Base-by-base conservation (phyloP, 2,888 invertebrate species). In the Augiades crinisus region DNA sequence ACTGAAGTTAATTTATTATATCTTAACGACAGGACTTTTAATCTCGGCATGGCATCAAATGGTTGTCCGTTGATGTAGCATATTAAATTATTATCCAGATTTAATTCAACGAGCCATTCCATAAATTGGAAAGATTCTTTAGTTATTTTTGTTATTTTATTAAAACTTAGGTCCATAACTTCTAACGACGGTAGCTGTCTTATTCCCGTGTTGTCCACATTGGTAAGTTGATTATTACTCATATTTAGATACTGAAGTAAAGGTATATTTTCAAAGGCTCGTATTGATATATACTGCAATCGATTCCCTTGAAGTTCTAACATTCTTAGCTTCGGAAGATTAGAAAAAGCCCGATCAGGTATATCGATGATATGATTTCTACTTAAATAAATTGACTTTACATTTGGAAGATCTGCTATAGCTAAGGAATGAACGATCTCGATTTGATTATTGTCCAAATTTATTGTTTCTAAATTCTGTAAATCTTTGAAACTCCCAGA, bases 61-160 rank as follows among this genome's bases (percentile, higher is more conserved):
- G 96, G 95, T 19, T 93, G 92, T 2, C 95, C 95, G 65, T 93
- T 92, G 45, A 97, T 94, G 40, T 92, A 91, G 72, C 97, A 97
- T 64, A 97, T 94, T 55, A 92, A 90, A 81, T 97, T 97, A 76
- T 95, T 94, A 72, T 96, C 96, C 86, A 97, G 91, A 89, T 95
- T 94, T 3, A 97, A 78, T 73, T 97, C 96, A 0, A 97, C 95
- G 47, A 97, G 84, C 94, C 96, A 96, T 72, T 95, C 95, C 91
- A 97, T 93, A 47, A 93, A 91, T 56, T 94, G 92, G 59, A 92
- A 86, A 0, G 92, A 92, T 61, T 95, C 91, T 58, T 92, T 92
- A n/a, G 93, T 91, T 27, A 97, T 91, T 63, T 92, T 91, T 14
- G 92, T 90, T 16, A 97, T 83, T 55, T 91, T 92, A 72, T 98